Evolutionary conservation across 2,797 vertebrate species (phyloP), one percentile per base, ranked within the genome.

Genomic region (Perodicticus potto): DNA sequence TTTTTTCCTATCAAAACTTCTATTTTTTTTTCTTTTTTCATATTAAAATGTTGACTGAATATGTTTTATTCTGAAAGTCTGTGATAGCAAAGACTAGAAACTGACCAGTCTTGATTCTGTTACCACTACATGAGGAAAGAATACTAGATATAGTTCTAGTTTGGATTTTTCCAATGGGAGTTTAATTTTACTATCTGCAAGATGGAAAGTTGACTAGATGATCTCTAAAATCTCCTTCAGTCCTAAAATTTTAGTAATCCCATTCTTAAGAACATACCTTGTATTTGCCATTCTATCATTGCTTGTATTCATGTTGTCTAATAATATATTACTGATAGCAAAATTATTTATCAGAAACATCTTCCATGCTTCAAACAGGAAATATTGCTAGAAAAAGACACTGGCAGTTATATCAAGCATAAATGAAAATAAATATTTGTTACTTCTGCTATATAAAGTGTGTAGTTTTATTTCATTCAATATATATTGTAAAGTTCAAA

Each of bases 391-490:
- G 53, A 85, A 84, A 96, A 97, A 90, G 61, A 94, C 13, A 86
- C 43, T 43, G 34, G 89, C 25, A 63, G 77, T 90, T 40, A 95
- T 88, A 84, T 55, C 53, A 70, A 85, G 16, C 88, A 4, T 69
- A 92, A 95, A 92, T 96, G 70, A 57, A 95, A 96, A 94, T 93
- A 95, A 89, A 89, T 74, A 53, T 45, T 59, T 91, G 4, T 95
- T 93, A 74, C 23, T 96, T 87, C 12, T 40, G 77, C 22, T 96
- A 80, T 22, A 80, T 63, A 86, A 59, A 70, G 90, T 61, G 5
- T 95, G 14, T 9, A 76, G 12, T 96, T 96, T 94, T 92, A 90
- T 96, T 96, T 96, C n/a, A 40, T 94, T 95, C 23, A 94, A 1
- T 90, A 29, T 89, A 53, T 82, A 22, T 67, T 72, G 45, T 4